These are phyloP conservation scores for Popillia japonica DNA, from an alignment of 1,140 invertebrate species.

Conservation along the genomic window DNA sequence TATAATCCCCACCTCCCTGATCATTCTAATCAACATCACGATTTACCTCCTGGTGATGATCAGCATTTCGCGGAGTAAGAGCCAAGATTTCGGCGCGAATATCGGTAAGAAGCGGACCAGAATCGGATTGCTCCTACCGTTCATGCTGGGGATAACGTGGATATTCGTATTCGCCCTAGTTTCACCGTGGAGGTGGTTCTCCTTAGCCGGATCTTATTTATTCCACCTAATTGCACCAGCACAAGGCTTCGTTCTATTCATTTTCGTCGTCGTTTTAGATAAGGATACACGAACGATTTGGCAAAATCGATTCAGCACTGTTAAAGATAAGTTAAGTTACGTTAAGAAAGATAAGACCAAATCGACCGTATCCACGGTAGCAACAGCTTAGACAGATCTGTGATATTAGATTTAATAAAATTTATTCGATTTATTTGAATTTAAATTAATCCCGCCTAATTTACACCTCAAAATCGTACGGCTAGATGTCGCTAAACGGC, in stretches of 20 bases:
- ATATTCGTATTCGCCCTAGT: conserved; percentile 67
- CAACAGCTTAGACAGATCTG: too few relatives aligned
- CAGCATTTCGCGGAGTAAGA: conserved; percentile 62
- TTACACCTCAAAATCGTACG: too few relatives aligned
- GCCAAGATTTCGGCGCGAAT: conserved; percentile 61
- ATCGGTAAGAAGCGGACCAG: conserved; percentile 64
- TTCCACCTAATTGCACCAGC: conserved; percentile 63
- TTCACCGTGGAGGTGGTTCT: conserved; percentile 34
- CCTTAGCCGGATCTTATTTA: conserved; percentile 65
- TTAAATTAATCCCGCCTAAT: too few relatives aligned
- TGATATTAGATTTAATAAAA: too few relatives aligned
- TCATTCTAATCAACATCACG: conserved; percentile 64
- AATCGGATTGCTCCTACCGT: conserved; percentile 68
- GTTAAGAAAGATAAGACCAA: not conserved
- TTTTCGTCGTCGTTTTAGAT: conserved; percentile 65
- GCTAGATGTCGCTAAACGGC: too few relatives aligned
- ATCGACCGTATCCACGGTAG: not conserved
- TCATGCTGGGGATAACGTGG: conserved; percentile 69
- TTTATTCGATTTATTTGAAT: too few relatives aligned
- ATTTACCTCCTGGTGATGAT: conserved; percentile 66
- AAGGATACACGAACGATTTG: conserved; percentile 64
- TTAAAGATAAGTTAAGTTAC: not conserved
- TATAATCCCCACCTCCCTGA: conserved; percentile 64
- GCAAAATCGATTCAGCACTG: conserved; percentile 41
- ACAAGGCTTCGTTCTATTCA: conserved; percentile 64